Evolutionary conservation across 1,140 invertebrate species (phyloP).

Genomic region (Ooceraea biroi): DNA sequence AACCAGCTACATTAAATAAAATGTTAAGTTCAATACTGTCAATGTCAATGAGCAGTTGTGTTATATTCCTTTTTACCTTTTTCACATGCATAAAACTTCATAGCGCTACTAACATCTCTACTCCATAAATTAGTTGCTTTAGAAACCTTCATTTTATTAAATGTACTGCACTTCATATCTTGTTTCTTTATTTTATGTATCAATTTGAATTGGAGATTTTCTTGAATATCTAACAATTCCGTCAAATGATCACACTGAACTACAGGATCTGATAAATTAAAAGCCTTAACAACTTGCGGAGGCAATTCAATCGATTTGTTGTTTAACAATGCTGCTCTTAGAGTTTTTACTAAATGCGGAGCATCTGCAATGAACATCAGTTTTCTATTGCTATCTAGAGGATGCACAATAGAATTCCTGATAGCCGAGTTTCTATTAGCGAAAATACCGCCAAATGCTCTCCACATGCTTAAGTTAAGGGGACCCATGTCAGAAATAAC

Average conservation of each 20-base stretch:
- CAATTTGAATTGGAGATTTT: slow-evolving; percentile 28
- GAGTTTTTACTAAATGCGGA: slow-evolving; percentile 22
- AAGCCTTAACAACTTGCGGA: background rate
- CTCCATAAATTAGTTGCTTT: slow-evolving; percentile 16
- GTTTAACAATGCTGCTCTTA: slow-evolving; percentile 17
- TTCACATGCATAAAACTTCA: background rate
- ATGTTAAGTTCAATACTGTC: too few relatives aligned
- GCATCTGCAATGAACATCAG: slow-evolving; percentile 22
- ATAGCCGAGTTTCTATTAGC: background rate
- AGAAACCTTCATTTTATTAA: slow-evolving; percentile 20
- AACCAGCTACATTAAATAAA: too few relatives aligned
- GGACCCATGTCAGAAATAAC: slow-evolving; percentile 12
- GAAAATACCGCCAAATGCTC: slow-evolving; percentile 3
- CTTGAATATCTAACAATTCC: slow-evolving; percentile 12
- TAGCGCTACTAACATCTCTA: slow-evolving; percentile 9
- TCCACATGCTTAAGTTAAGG: slow-evolving; percentile 9
- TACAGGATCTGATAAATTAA: background rate
- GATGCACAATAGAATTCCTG: background rate
- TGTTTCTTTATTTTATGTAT: background rate
- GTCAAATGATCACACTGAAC: background rate
- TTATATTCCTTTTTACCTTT: background rate
- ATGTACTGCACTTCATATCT: background rate
- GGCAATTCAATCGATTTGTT: slow-evolving; percentile 22
- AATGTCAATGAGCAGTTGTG: too few relatives aligned
- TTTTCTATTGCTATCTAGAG: background rate